These are phyloP conservation scores for Actenoides lindsayi DNA, from an alignment of 2,113 vertebrate species.

Conservation along the genomic window DNA sequence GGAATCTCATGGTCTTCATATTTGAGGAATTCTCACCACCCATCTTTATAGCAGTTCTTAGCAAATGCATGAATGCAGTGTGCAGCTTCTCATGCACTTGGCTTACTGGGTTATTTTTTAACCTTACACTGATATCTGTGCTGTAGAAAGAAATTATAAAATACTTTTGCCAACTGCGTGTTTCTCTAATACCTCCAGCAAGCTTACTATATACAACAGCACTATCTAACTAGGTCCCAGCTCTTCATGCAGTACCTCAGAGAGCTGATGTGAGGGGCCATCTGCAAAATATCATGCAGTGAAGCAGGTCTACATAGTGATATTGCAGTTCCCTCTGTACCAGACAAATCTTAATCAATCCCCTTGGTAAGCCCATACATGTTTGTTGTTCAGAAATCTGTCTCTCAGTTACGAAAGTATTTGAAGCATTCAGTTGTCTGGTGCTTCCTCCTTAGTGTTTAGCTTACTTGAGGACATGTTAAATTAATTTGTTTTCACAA, in stretches of 20 bases:
- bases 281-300: background rate
- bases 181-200: background rate
- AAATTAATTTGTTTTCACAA: background rate
- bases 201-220: background rate
- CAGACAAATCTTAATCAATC: background rate
- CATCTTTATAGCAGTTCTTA: background rate
- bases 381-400: background rate
- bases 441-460: background rate
- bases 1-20: background rate
- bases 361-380: fast-evolving
- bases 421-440: background rate
- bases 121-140: background rate
- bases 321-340: background rate
- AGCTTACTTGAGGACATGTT: background rate
- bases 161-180: background rate
- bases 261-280: background rate
- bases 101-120: background rate
- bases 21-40: background rate
- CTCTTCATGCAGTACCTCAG: background rate
- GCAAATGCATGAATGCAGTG: background rate
- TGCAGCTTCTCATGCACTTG: background rate
- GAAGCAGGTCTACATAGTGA: background rate
- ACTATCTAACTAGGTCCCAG: background rate
- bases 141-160: background rate
- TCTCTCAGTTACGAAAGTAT: background rate